Percentiles rank a stretch among this genome's conserved stretches.
phyloP scores from a whole-genome alignment of 1,140 invertebrate species.

The Arctopsyche grandis region DNA sequence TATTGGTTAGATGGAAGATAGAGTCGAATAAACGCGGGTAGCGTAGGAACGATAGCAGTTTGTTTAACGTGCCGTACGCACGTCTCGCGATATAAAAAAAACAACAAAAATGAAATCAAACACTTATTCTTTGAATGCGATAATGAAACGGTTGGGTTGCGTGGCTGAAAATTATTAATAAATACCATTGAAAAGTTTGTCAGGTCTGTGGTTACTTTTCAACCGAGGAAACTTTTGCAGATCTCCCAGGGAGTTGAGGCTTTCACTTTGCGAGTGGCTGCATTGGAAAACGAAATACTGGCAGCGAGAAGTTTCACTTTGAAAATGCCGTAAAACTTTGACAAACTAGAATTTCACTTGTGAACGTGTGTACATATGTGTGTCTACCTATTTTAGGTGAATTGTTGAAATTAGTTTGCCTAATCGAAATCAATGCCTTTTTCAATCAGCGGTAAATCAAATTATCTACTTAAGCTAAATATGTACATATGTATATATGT shows the following conservation, averaged over 20 bases:
- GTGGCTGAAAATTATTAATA: constrained; percentile 1
- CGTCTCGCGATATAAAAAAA: too few species aligned
- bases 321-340: not conserved
- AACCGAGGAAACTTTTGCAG: not conserved
- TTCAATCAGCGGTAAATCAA: too few species aligned
- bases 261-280: not conserved
- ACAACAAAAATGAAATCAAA: not conserved
- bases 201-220: not conserved
- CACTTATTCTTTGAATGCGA: not conserved
- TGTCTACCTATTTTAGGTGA: too few species aligned
- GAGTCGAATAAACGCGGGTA: not conserved
- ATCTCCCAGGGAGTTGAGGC: not conserved
- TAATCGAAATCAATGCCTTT: too few species aligned
- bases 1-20: constrained; percentile 16
- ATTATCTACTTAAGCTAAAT: too few species aligned
- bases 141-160: not conserved
- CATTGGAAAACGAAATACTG: not conserved
- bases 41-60: not conserved
- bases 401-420: too few species aligned
- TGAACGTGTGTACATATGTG: not conserved
- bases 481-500: too few species aligned
- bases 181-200: not conserved
- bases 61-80: not conserved
- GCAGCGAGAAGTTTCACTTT: not conserved
- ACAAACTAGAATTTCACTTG: not conserved